Evolutionary conservation across 2,888 invertebrate genomes (phyloP).

Genomic region (Cantharis rufa): DNA sequence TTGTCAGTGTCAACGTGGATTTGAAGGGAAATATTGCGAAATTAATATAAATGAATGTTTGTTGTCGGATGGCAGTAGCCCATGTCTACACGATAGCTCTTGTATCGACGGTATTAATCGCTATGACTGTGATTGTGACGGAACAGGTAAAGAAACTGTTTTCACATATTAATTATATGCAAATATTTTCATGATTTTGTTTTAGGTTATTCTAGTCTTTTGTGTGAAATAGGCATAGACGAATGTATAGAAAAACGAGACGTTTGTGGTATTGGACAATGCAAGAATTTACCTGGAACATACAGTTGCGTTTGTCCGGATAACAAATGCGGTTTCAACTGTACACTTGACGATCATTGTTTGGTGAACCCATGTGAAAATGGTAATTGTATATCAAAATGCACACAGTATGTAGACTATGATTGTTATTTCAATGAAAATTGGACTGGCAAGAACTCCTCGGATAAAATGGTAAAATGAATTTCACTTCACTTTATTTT

Average conservation of each 20-base stretch:
- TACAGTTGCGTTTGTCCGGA: slow-evolving; percentile 62
- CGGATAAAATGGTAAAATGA: slow-evolving; percentile 61
- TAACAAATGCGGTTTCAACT: slow-evolving; percentile 58
- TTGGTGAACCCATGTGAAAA: slow-evolving; percentile 67
- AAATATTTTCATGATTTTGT: not conserved
- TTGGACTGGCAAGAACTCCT: slow-evolving; percentile 77
- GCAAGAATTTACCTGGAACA: slow-evolving; percentile 74
- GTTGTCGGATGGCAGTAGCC: slow-evolving; percentile 57
- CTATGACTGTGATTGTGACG: slow-evolving; percentile 70
- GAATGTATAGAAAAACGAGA: slow-evolving; percentile 67
- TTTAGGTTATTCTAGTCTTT: slow-evolving; percentile 69
- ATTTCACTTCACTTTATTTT: not conserved
- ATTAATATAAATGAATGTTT: slow-evolving; percentile 77
- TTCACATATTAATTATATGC: not conserved
- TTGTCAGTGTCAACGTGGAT: slow-evolving; percentile 74
- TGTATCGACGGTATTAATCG: slow-evolving; percentile 71
- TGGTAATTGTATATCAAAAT: slow-evolving; percentile 71
- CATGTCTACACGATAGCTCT: slow-evolving; percentile 74
- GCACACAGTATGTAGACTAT: slow-evolving; percentile 67
- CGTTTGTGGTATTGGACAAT: slow-evolving; percentile 71
- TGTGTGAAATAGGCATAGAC: slow-evolving; percentile 77
- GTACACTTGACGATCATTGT: slow-evolving; percentile 75
- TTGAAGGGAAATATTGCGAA: slow-evolving; percentile 73
- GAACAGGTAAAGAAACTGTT: slow-evolving; percentile 60
- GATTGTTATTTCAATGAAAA: slow-evolving; percentile 70